A percentile compares a stretch with the other conserved stretches of the same genome.
phyloP scores from a whole-genome alignment of 92 coral and sea anemone species.

The Parazoanthus atlanticus region DNA sequence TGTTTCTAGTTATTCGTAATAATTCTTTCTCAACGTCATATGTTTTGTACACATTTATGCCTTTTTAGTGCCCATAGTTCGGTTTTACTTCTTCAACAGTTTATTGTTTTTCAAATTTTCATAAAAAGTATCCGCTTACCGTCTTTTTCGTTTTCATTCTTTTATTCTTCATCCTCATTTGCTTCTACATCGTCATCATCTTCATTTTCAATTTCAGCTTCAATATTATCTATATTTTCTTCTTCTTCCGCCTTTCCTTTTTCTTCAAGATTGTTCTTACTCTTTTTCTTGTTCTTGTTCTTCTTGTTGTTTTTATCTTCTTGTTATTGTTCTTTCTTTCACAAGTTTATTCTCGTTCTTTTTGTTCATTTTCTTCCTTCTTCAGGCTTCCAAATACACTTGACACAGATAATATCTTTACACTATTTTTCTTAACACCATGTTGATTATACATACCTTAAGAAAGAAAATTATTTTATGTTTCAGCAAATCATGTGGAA shows the following conservation, averaged over 20 bases:
- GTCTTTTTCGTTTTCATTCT: no score
- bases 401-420: not conserved
- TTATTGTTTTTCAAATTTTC: no score
- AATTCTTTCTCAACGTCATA: no score
- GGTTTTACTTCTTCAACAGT: no score
- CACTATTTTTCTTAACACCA: not conserved
- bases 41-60: no score
- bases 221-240: no score
- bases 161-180: no score
- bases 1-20: no score
- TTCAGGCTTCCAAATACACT: not conserved
- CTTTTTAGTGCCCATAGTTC: no score
- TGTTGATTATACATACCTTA: not conserved
- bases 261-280: not conserved
- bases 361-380: not conserved
- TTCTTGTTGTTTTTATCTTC: not conserved
- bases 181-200: no score
- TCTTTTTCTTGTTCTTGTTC: not conserved
- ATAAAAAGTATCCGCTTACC: no score
- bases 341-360: not conserved
- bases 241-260: not conserved
- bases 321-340: not conserved
- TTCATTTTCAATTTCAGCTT: not conserved
- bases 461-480: not conserved
- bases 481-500: constrained; percentile 92